Evolutionary conservation across 2,888 invertebrate genomes (phyloP).

Genomic region (Dicranocentrus wangi): DNA sequence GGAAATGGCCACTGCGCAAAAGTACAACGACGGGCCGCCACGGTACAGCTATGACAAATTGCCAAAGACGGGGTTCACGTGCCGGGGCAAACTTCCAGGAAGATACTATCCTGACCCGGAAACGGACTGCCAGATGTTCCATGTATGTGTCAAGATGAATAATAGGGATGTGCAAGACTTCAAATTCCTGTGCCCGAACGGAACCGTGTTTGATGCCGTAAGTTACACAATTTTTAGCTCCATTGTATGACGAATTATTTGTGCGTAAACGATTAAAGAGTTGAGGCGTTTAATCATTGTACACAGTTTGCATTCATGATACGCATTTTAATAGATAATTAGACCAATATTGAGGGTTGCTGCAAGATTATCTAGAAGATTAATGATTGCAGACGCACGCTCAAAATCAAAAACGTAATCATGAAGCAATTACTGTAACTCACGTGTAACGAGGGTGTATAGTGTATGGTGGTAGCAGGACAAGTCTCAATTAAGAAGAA

Average conservation of each 20-base stretch:
- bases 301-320: too few species aligned
- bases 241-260: too few species aligned
- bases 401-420: conserved; percentile 24
- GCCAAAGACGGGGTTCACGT: conserved; percentile 70
- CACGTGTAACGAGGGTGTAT: conserved; percentile 13
- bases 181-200: conserved; percentile 72
- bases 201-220: conserved; percentile 72
- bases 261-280: neutral
- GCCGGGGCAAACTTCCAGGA: conserved; percentile 70
- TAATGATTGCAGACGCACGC: neutral
- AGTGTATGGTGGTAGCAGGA: conserved; percentile 13
- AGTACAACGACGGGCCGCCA: conserved; percentile 64
- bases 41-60: conserved; percentile 68
- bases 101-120: conserved; percentile 72
- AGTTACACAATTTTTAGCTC: too few species aligned
- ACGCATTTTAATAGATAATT: too few species aligned
- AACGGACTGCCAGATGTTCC: conserved; percentile 72
- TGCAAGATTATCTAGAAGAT: too few species aligned
- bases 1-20: conserved; percentile 48
- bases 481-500: conserved; percentile 6
- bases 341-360: neutral
- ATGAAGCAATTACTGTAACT: conserved; percentile 23
- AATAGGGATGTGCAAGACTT: conserved; percentile 69
- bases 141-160: conserved; percentile 71
- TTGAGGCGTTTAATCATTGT: too few species aligned